Evolutionary conservation across 2,888 invertebrate genomes (phyloP).

Genomic region (Elegia similella): DNA sequence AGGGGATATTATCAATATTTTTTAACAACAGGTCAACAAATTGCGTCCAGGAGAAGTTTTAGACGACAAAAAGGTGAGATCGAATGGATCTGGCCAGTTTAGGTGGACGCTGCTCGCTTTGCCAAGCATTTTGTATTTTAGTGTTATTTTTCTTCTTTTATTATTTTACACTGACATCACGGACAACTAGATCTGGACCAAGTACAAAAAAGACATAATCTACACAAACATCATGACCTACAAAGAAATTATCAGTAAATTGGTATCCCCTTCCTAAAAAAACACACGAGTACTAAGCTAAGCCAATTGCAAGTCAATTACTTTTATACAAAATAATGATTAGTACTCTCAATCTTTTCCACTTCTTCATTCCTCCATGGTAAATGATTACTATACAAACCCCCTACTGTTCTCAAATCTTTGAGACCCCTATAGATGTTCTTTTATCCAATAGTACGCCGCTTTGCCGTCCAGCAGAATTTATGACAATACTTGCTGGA

Average conservation of each 20-base stretch:
- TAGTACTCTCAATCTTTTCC: neutral
- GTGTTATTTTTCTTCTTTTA: conserved; percentile 46
- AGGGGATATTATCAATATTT: conserved; percentile 73
- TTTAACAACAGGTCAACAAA: conserved; percentile 89
- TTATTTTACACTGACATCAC: conserved; percentile 40
- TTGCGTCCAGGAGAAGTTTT: conserved; percentile 96
- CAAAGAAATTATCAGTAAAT: conserved; percentile 10
- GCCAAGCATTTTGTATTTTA: conserved; percentile 74
- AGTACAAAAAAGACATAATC: neutral
- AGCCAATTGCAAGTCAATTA: too few relatives aligned
- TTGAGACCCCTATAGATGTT: conserved; percentile 42
- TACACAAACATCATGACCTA: neutral
- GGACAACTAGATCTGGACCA: conserved; percentile 33
- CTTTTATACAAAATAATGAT: too few relatives aligned
- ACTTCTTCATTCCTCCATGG: neutral
- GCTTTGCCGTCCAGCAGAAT: conserved; percentile 71
- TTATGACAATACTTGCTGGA: conserved; percentile 50
- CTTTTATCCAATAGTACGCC: conserved; percentile 40
- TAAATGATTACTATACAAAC: neutral
- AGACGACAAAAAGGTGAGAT: conserved; percentile 96
- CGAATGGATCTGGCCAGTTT: conserved; percentile 75
- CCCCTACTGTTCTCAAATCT: conserved; percentile 21
- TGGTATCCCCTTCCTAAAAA: conserved; percentile 21
- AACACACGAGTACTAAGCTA: neutral
- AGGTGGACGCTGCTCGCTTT: conserved; percentile 79